Conservation (phyloP, 2,113 vertebrate species). For the Marcusenius ussheri region DNA sequence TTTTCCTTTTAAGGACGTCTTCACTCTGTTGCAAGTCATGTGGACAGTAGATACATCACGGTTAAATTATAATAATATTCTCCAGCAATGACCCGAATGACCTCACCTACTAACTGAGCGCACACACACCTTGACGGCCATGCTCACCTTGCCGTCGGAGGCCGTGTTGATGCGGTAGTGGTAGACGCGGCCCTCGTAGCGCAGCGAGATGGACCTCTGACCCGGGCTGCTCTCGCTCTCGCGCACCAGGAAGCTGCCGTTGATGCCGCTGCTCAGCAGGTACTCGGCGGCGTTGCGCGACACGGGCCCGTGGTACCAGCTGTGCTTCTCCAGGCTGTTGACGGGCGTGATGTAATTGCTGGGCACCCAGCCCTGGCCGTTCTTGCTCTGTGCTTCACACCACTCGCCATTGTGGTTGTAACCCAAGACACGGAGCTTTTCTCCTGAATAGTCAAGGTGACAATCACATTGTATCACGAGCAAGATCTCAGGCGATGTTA, state of each 20-base stretch:
- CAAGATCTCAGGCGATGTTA: not conserved
- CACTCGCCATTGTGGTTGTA: conserved; percentile 79
- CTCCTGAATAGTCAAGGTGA: conserved; percentile 47
- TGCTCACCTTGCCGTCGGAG: conserved; percentile 82
- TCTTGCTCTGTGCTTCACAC: conserved; percentile 77
- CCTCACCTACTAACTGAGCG: not conserved
- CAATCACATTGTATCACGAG: not conserved
- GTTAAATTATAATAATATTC: not conserved
- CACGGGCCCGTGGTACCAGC: conserved; percentile 74
- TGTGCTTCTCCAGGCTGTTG: conserved; percentile 77
- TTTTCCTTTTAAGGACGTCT: not conserved
- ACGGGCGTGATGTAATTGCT: conserved; percentile 79
- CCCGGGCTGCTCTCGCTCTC: conserved; percentile 77
- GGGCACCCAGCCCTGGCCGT: conserved; percentile 76
- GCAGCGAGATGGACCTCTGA: conserved; percentile 69
- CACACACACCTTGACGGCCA: not conserved
- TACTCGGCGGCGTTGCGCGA: conserved; percentile 72
- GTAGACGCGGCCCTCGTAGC: conserved; percentile 82
- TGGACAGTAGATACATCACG: not conserved
- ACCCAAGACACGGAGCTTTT: conserved; percentile 74
- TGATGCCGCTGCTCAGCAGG: conserved; percentile 74
- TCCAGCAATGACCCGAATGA: not conserved
- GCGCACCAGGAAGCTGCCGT: conserved; percentile 74
- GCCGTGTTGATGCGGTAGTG: conserved; percentile 98
- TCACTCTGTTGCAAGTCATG: not conserved